Conservation (phyloP, 1,140 invertebrate genomes). For the Chironomus tepperi region DNA sequence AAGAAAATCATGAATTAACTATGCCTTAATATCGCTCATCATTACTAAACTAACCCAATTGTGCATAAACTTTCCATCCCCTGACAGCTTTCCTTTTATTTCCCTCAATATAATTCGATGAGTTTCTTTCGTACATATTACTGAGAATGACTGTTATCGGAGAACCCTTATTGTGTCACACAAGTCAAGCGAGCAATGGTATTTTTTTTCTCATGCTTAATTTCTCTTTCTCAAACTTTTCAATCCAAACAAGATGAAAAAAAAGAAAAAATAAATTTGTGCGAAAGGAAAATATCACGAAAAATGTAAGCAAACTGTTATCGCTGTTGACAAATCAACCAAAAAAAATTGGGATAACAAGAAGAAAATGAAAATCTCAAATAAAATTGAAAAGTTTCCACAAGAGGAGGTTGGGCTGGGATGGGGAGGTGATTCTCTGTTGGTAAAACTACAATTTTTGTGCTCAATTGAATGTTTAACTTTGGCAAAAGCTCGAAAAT, state of each 20-base stretch:
- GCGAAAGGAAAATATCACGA: not conserved
- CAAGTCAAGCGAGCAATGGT: not conserved
- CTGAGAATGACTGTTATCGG: not conserved
- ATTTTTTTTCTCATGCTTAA: not conserved
- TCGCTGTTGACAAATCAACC: slow-evolving; percentile 1
- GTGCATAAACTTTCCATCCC: not conserved
- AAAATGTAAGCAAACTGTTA: not conserved
- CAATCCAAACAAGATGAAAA: not conserved
- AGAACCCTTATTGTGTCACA: not conserved
- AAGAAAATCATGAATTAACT: no score
- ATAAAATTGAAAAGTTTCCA: not conserved
- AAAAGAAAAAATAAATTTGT: no score
- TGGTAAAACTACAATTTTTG: not conserved
- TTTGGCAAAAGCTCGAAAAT: not conserved
- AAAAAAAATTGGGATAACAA: not conserved
- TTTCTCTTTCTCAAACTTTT: not conserved
- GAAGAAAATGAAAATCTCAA: not conserved
- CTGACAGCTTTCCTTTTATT: not conserved
- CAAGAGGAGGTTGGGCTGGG: not conserved
- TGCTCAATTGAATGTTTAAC: slow-evolving; percentile 6
- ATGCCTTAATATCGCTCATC: no score
- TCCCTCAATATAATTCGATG: no score
- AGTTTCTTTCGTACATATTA: no score
- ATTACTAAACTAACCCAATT: no score
- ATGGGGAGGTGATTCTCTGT: not conserved